phyloP scores from a whole-genome alignment of 2,113 vertebrate species.

The Gopherus evgoodei region DNA sequence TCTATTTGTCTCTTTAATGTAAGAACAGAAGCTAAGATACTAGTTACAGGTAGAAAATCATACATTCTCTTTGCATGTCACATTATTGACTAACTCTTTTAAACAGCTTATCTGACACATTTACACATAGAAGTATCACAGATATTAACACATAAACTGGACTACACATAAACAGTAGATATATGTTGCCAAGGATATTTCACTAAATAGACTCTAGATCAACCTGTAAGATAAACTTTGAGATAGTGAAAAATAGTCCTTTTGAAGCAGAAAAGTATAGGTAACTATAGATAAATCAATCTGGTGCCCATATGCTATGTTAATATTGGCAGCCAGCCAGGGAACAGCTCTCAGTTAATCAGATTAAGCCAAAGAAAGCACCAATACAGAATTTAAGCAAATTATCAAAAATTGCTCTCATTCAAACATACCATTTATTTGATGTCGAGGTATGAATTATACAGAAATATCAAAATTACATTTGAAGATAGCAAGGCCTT shows the following conservation, averaged over 20 bases:
- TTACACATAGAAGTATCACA: not conserved
- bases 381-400: slow-evolving; percentile 77
- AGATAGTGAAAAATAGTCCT: not conserved
- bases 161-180: not conserved
- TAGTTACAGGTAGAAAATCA: not conserved
- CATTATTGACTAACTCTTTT: not conserved
- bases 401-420: slow-evolving; percentile 72
- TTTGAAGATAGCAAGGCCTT: slow-evolving; percentile 74
- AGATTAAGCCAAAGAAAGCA: slow-evolving; percentile 83
- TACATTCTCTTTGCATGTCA: not conserved
- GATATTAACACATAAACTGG: not conserved
- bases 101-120: not conserved
- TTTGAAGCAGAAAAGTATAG: not conserved
- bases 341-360: slow-evolving; percentile 77
- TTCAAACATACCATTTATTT: slow-evolving; percentile 55
- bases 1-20: not conserved
- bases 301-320: slow-evolving; percentile 67
- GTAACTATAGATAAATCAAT: slow-evolving; percentile 44
- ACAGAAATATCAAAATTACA: slow-evolving; percentile 74
- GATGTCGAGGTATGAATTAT: slow-evolving; percentile 72
- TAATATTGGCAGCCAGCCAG: slow-evolving; percentile 74
- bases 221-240: not conserved
- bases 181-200: not conserved
- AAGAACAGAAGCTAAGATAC: not conserved
- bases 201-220: not conserved